Percentiles rank a stretch among this genome's conserved stretches.
Conservation (phyloP, 2,797 vertebrate species). For the Microtus californicus region DNA sequence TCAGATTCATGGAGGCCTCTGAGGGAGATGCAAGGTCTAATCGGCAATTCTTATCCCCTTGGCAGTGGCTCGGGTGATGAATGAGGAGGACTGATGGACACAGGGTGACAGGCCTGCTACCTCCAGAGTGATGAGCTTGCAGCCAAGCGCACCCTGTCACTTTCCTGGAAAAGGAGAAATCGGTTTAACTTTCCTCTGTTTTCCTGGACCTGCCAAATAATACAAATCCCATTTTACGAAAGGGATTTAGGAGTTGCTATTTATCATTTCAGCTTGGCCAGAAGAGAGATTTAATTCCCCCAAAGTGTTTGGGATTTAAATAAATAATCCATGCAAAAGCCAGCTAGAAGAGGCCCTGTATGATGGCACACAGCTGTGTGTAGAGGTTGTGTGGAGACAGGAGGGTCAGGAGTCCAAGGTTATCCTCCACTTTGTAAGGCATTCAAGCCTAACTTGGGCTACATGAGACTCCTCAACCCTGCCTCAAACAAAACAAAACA, state of each 20-base stretch:
- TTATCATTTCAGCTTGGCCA: conserved; percentile 51
- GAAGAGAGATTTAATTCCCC: conserved; percentile 48
- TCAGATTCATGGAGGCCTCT: conserved; percentile 61
- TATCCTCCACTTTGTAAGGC: neutral
- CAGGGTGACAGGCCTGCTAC: conserved; percentile 24
- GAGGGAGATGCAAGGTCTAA: conserved; percentile 49
- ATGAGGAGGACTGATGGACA: conserved; percentile 46
- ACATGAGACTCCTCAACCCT: neutral
- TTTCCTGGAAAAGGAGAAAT: conserved; percentile 57
- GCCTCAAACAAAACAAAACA: neutral
- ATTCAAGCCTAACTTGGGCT: neutral
- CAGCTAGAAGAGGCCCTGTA: too few species aligned
- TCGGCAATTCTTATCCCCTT: conserved; percentile 34
- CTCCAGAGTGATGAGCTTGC: conserved; percentile 26
- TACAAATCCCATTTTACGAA: conserved; percentile 59
- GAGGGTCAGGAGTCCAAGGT: neutral
- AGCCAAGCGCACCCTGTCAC: neutral
- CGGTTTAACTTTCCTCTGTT: conserved; percentile 57
- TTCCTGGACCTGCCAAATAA: conserved; percentile 50
- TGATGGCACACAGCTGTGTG: neutral
- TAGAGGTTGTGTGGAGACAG: neutral
- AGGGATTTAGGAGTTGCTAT: conserved; percentile 38
- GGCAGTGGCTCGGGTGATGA: conserved; percentile 37
- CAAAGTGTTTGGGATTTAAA: conserved; percentile 56
- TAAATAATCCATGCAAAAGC: conserved; percentile 55